Conservation (phyloP, 2,113 vertebrate species). For the Dunckerocampus dactyliophorus region DNA sequence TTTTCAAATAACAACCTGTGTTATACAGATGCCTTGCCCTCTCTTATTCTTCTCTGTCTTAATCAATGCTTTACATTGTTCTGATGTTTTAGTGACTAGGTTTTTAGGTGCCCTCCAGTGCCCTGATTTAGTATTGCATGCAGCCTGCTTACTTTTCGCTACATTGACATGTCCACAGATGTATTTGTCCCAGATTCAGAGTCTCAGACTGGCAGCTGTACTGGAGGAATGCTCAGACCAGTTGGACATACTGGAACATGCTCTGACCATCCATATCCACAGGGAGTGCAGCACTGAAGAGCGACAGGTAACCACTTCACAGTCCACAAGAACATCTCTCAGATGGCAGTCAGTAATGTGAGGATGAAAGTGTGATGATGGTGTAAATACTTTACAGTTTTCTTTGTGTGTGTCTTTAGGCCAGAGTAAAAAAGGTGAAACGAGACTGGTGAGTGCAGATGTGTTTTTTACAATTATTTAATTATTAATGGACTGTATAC, state of each 20-base stretch:
- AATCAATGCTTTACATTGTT: neutral
- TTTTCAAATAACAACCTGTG: no score
- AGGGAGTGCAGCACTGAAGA: neutral
- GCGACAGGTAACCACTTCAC: conserved; percentile 22
- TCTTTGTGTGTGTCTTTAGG: conserved; percentile 5
- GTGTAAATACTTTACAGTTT: neutral
- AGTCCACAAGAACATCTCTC: neutral
- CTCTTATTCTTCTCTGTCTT: neutral
- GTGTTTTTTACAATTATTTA: neutral
- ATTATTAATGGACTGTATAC: neutral
- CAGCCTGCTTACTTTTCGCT: neutral
- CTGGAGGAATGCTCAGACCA: conserved; percentile 44
- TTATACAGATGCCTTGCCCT: no score
- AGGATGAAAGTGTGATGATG: neutral
- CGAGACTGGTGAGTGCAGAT: conserved; percentile 38
- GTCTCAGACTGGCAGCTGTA: conserved; percentile 33
- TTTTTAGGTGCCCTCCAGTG: neutral
- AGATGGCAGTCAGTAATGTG: neutral
- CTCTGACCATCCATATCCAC: conserved; percentile 17
- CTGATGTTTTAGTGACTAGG: neutral
- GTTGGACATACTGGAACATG: conserved; percentile 37
- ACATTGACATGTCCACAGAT: conserved; percentile 13
- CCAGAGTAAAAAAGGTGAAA: conserved; percentile 32
- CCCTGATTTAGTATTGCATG: neutral
- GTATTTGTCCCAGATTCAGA: conserved; percentile 36